Evolutionary conservation across 1,140 invertebrate genomes (phyloP).

Genomic region (Euwallacea similis): DNA sequence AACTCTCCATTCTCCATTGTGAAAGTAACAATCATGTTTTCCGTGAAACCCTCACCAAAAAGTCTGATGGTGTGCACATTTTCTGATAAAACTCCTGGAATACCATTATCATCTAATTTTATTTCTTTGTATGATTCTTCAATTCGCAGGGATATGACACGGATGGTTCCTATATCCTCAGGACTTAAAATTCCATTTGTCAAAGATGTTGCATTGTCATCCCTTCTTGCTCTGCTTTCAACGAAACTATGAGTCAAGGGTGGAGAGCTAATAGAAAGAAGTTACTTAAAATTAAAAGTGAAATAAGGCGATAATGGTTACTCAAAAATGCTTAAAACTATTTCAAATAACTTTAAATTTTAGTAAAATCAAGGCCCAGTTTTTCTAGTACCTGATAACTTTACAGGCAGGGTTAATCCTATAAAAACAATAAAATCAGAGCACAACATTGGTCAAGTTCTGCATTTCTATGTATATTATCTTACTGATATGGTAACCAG

Average conservation of each 20-base stretch:
- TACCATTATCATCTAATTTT: conserved; percentile 62
- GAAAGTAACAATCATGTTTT: conserved; percentile 70
- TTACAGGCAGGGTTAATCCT: no score
- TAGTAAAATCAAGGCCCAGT: no score
- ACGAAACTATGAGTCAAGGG: neutral
- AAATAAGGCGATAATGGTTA: no score
- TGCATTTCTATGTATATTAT: no score
- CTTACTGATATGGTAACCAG: no score
- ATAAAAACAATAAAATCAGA: no score
- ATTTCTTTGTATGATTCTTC: conserved; percentile 64
- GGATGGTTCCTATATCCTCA: neutral
- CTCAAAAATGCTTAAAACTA: no score
- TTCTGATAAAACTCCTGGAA: conserved; percentile 67
- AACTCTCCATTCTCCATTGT: conserved; percentile 60
- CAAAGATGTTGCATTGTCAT: conserved; percentile 28
- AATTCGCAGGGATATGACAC: conserved; percentile 56
- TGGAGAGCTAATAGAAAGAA: no score
- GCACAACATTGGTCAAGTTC: no score
- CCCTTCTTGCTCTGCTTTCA: conserved; percentile 34
- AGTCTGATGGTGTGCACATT: conserved; percentile 64
- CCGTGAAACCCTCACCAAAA: conserved; percentile 72
- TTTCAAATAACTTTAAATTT: no score
- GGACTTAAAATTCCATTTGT: neutral
- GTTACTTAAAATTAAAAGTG: no score
- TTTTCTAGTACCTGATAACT: no score